These are phyloP conservation scores for Amphipoea oculea DNA, from an alignment of 2,888 invertebrate species.

Conservation along the genomic window DNA sequence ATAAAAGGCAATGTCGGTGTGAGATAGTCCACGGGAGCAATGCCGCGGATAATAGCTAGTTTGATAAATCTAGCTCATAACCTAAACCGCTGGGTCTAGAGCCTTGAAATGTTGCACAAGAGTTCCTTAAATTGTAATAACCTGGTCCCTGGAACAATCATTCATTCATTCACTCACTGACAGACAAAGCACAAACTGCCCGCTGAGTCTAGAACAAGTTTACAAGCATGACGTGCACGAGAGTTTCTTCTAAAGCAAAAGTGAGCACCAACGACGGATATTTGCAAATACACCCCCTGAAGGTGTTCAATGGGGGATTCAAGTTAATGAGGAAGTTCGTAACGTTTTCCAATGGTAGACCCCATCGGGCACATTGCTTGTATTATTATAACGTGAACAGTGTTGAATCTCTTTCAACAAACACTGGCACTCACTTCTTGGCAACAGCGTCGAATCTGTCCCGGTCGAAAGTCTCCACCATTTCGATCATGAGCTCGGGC, in stretches of 20 bases:
- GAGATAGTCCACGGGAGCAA: not conserved
- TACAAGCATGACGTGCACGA: not conserved
- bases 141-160: too few relatives aligned
- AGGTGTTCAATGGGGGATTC: not conserved
- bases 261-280: not conserved
- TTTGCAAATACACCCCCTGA: not conserved
- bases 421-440: constrained; percentile 22
- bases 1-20: not conserved
- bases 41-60: not conserved
- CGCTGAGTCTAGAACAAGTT: too few relatives aligned
- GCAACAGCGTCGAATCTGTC: constrained; percentile 34
- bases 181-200: not conserved
- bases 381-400: not conserved
- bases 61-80: not conserved
- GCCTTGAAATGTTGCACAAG: too few relatives aligned
- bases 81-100: too few relatives aligned
- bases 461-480: constrained; percentile 51
- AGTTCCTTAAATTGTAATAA: too few relatives aligned
- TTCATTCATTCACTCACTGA: not conserved
- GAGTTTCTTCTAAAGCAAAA: not conserved
- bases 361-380: not conserved
- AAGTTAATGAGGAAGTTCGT: not conserved
- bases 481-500: constrained; percentile 52
- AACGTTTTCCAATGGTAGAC: not conserved
- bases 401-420: not conserved